These are phyloP conservation scores for Cyclura pinguis DNA, from an alignment of 2,797 vertebrate genomes.

Conservation along the genomic window DNA sequence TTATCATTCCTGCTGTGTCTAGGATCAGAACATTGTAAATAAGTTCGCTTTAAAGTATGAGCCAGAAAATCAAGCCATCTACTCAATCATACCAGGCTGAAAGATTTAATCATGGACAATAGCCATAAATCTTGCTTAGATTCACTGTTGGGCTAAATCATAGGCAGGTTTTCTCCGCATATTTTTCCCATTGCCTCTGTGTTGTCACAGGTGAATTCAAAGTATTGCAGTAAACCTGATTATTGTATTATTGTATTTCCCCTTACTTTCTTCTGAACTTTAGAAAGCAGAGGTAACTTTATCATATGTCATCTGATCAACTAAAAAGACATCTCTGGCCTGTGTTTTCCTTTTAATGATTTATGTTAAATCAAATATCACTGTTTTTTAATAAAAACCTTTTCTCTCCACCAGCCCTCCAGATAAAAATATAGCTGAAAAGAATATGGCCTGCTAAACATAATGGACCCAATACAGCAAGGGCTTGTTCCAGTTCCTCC, in stretches of 20 bases:
- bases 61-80: slow-evolving; percentile 36
- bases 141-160: slow-evolving; percentile 5
- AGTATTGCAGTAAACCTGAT: neutral
- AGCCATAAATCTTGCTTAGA: slow-evolving; percentile 10
- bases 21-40: slow-evolving; percentile 21
- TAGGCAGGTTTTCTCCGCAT: neutral
- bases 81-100: slow-evolving; percentile 29
- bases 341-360: slow-evolving; percentile 11
- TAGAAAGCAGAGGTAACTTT: neutral
- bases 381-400: neutral
- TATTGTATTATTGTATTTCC: neutral
- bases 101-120: slow-evolving; percentile 35
- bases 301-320: neutral
- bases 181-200: slow-evolving; percentile 14
- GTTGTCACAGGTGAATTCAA: neutral
- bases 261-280: slow-evolving; percentile 1
- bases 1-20: slow-evolving; percentile 36
- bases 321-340: neutral
- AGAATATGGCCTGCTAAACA: neutral
- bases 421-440: neutral
- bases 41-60: slow-evolving; percentile 29
- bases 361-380: slow-evolving; percentile 3
- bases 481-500: neutral
- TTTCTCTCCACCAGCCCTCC: neutral
- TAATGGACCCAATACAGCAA: neutral